These are phyloP conservation scores for Mustela nigripes DNA, from an alignment of 2,113 vertebrate species.

Conservation along the genomic window DNA sequence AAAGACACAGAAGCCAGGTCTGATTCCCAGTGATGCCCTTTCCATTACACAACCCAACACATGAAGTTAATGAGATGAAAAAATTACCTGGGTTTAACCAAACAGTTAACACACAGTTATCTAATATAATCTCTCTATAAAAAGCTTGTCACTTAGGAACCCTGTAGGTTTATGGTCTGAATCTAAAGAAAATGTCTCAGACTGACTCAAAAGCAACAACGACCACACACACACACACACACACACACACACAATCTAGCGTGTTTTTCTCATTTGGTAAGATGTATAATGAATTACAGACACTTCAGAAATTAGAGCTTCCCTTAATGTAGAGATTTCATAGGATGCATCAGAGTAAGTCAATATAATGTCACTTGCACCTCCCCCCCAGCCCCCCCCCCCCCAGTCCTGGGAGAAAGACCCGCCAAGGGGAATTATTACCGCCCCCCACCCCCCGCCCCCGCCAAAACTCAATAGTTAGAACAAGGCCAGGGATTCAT, in stretches of 20 bases:
- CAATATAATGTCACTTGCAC: not conserved
- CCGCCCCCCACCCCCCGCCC: not conserved
- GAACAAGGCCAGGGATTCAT: not conserved
- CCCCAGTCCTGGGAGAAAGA: not conserved
- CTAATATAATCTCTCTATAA: not conserved
- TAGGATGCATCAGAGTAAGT: not conserved
- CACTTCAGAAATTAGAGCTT: not conserved
- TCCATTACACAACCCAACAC: not conserved
- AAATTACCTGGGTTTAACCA: not conserved
- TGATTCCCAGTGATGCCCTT: not conserved
- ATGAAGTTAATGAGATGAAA: not conserved
- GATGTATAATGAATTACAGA: not conserved
- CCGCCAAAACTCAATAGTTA: not conserved
- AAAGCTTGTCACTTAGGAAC: not conserved
- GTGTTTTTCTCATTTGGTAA: not conserved
- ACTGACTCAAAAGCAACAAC: not conserved
- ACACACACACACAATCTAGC: too few relatives aligned
- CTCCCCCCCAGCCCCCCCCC: not conserved
- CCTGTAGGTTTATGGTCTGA: not conserved
- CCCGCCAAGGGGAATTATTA: not conserved
- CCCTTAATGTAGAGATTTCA: not conserved
- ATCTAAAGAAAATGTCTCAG: not conserved
- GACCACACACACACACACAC: too few relatives aligned
- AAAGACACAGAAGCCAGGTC: not conserved
- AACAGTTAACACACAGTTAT: not conserved